phyloP scores from a whole-genome alignment of 2,888 invertebrate species.

The Meandrusa payeni region DNA sequence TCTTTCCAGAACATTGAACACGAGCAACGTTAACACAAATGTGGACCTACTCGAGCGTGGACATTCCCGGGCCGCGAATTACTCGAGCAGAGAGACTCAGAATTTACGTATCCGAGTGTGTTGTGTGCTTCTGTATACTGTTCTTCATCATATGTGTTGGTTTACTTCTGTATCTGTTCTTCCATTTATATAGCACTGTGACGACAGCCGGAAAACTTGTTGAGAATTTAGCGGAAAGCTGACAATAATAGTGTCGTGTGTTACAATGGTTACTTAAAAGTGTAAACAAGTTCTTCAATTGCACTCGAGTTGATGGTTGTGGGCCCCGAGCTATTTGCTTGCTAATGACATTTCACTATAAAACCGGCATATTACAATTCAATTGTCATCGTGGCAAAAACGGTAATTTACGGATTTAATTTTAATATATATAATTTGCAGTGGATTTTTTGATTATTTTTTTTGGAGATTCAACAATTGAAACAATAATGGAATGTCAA shows the following conservation, averaged over 20 bases:
- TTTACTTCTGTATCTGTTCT: slow-evolving; percentile 63
- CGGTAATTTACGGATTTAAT: too few relatives aligned
- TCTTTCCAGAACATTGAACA: slow-evolving; percentile 31
- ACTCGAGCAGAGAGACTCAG: slow-evolving; percentile 58
- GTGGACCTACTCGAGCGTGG: slow-evolving; percentile 71
- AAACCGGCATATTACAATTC: too few relatives aligned
- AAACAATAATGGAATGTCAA: too few relatives aligned
- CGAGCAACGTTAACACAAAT: slow-evolving; percentile 36
- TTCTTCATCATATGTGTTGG: slow-evolving; percentile 72
- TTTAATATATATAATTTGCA: too few relatives aligned
- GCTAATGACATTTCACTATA: too few relatives aligned
- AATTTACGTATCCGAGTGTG: slow-evolving; percentile 68
- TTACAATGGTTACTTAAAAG: slow-evolving; percentile 19
- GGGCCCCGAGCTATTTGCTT: too few relatives aligned
- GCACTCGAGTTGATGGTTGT: background rate
- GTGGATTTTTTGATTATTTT: too few relatives aligned
- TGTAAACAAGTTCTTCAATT: slow-evolving; percentile 4
- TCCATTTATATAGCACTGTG: slow-evolving; percentile 66
- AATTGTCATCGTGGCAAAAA: too few relatives aligned
- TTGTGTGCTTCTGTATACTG: slow-evolving; percentile 70
- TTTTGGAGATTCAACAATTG: too few relatives aligned
- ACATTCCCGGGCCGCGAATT: slow-evolving; percentile 53
- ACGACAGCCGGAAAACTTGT: slow-evolving; percentile 51
- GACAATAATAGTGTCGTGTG: slow-evolving; percentile 26
- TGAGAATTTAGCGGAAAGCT: slow-evolving; percentile 59